A percentile compares a stretch with the other conserved stretches of the same genome.
phyloP scores from a whole-genome alignment of 2,797 vertebrate genomes.

The Poecile montanus region DNA sequence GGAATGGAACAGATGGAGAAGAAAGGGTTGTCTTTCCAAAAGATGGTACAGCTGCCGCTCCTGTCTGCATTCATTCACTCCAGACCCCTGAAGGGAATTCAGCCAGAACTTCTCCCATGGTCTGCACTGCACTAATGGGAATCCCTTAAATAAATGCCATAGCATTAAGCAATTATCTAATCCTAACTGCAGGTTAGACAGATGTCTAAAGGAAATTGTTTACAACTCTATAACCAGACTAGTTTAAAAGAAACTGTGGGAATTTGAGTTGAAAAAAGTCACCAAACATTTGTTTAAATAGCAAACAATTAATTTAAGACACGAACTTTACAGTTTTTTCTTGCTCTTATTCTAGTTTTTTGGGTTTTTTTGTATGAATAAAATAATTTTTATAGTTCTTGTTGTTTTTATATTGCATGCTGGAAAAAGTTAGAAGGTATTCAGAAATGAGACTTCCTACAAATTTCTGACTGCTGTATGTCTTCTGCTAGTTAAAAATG shows the following conservation, averaged over 20 bases:
- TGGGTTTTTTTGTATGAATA: background rate
- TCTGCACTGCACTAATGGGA: background rate
- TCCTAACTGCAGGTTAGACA: background rate
- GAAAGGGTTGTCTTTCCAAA: background rate
- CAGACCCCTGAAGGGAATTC: slow-evolving; percentile 12
- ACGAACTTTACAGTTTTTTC: background rate
- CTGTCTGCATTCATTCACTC: background rate
- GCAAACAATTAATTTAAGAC: background rate
- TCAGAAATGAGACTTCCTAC: background rate
- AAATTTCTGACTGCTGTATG: background rate
- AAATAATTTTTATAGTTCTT: background rate
- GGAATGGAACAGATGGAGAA: slow-evolving; percentile 42
- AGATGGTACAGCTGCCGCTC: slow-evolving; percentile 22
- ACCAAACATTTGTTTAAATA: background rate
- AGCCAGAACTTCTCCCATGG: background rate
- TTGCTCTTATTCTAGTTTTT: background rate
- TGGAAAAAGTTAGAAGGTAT: background rate
- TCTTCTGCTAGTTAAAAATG: background rate
- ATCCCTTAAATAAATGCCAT: background rate
- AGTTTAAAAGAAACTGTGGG: background rate
- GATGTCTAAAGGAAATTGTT: background rate
- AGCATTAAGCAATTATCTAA: background rate
- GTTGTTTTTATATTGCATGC: background rate
- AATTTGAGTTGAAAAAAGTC: background rate
- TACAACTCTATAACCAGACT: background rate